These are phyloP conservation scores for Strigops habroptila DNA, from an alignment of 2,113 vertebrate species.

Conservation along the genomic window DNA sequence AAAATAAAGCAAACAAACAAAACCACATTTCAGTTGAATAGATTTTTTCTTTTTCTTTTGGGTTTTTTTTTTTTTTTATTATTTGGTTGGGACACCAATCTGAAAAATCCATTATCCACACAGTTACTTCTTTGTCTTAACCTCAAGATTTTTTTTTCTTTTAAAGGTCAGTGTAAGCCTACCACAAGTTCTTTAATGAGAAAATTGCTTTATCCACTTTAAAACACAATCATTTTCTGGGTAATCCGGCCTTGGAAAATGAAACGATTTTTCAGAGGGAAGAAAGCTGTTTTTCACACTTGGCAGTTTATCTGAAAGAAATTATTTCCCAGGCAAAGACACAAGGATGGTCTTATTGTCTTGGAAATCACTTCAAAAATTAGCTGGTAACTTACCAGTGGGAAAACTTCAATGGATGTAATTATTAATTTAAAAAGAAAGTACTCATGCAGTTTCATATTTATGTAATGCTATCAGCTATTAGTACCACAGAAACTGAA, in stretches of 20 bases:
- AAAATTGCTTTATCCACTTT: conserved; percentile 55
- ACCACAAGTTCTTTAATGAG: conserved; percentile 52
- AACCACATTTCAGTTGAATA: background rate
- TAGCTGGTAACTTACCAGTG: background rate
- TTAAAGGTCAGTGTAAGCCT: conserved; percentile 42
- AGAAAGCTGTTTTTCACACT: conserved; percentile 12
- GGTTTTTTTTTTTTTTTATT: background rate
- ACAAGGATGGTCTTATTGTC: background rate
- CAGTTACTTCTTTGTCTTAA: conserved; percentile 19
- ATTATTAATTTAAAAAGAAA: conserved; percentile 23
- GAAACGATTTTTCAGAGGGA: conserved; percentile 15
- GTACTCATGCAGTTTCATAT: background rate
- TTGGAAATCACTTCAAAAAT: background rate
- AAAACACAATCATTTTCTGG: conserved; percentile 50
- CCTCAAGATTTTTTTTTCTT: background rate
- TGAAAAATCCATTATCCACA: conserved; percentile 41
- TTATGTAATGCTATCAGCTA: background rate
- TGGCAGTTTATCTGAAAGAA: conserved; percentile 34
- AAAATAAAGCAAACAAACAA: background rate
- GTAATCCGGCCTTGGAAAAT: conserved; percentile 30
- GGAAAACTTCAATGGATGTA: background rate
- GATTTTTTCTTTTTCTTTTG: background rate
- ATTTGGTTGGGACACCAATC: background rate
- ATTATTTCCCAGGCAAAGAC: conserved; percentile 2
- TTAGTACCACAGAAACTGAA: background rate